phyloP scores from a whole-genome alignment of 2,888 invertebrate species.

The Chelonus formosanus region DNA sequence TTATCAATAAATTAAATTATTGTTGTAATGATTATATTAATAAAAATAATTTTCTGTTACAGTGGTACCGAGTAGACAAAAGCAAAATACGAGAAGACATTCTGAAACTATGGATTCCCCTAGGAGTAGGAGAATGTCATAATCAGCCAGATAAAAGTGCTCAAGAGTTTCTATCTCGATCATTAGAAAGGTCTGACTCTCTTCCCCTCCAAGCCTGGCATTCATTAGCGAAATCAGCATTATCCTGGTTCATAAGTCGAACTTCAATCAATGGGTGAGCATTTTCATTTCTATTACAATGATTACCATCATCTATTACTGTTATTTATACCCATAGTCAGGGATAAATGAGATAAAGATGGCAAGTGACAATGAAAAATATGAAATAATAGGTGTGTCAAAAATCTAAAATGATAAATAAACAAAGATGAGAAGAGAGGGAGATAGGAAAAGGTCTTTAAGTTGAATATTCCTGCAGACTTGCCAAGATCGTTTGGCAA shows the following conservation, averaged over 20 bases:
- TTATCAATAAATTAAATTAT: too few species aligned
- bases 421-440: background rate
- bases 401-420: background rate
- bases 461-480: constrained; percentile 17
- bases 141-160: constrained; percentile 75
- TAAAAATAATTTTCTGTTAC: constrained; percentile 50
- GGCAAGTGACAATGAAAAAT: background rate
- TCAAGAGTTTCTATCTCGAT: constrained; percentile 75
- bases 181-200: constrained; percentile 84
- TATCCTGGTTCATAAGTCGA: constrained; percentile 90
- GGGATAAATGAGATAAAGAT: too few species aligned
- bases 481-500: constrained; percentile 54
- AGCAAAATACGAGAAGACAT: constrained; percentile 68
- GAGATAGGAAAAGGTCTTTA: constrained; percentile 1
- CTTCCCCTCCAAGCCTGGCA: constrained; percentile 92
- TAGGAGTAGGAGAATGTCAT: constrained; percentile 65
- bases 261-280: constrained; percentile 95
- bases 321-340: too few species aligned
- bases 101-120: constrained; percentile 72
- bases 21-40: background rate
- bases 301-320: too few species aligned
- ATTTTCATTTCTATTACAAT: too few species aligned
- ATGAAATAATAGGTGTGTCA: background rate
- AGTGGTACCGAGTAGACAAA: constrained; percentile 80
- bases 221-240: constrained; percentile 82